Conservation (phyloP, 2,113 vertebrate species). For the Vulpes lagopus region DNA sequence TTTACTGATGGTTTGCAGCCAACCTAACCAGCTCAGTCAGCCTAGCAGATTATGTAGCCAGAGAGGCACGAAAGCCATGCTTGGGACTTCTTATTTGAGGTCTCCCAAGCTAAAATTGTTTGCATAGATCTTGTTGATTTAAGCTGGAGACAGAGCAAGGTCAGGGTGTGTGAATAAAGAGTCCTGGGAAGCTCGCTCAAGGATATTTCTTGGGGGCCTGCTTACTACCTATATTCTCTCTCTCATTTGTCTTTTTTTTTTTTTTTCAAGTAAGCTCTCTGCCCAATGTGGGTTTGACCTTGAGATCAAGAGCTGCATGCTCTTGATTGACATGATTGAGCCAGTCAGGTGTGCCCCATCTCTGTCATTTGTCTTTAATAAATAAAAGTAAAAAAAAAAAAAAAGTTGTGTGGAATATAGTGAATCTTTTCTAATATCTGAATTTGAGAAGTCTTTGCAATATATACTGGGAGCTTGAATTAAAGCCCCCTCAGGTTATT, state of each 20-base stretch:
- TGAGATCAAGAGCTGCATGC: background rate
- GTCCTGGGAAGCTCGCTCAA: background rate
- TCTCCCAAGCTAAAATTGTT: background rate
- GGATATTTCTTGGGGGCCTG: background rate
- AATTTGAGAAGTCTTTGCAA: background rate
- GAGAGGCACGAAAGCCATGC: background rate
- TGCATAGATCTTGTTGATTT: background rate
- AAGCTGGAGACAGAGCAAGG: background rate
- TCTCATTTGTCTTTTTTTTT: background rate
- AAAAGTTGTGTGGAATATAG: background rate
- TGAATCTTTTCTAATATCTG: background rate
- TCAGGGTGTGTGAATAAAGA: background rate
- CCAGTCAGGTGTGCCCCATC: background rate
- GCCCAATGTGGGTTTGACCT: background rate
- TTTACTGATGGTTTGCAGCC: background rate
- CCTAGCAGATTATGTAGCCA: background rate
- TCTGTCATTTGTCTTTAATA: background rate
- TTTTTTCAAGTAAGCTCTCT: background rate
- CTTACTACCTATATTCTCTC: background rate
- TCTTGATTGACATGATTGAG: background rate
- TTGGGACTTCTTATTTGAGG: background rate
- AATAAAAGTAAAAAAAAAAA: background rate
- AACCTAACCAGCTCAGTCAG: background rate
- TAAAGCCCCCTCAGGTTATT: background rate
- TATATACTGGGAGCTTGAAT: background rate